Evolutionary conservation across 2,113 vertebrate species (phyloP).

Genomic region (Rafetus swinhoei): DNA sequence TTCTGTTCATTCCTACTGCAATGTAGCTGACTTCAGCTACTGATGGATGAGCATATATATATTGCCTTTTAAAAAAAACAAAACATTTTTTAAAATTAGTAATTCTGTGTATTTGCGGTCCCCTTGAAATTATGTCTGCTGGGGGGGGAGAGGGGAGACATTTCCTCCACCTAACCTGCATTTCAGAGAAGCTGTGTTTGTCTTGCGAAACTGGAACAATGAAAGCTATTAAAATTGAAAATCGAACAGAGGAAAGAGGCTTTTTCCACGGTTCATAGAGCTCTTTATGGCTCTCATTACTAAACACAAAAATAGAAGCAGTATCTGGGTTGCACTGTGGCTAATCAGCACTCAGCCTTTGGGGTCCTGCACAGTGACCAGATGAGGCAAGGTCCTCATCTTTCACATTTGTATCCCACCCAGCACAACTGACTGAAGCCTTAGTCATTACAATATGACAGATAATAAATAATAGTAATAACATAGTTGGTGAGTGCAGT

Average conservation of each 20-base stretch:
- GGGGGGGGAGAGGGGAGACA: not conserved
- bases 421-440: not conserved
- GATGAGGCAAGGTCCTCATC: not conserved
- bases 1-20: not conserved
- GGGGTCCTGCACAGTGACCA: not conserved
- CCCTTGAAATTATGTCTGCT: not conserved
- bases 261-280: rapidly evolving
- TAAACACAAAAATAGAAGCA: constrained; percentile 10
- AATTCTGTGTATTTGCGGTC: not conserved
- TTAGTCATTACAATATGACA: not conserved
- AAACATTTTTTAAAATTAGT: not conserved
- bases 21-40: not conserved
- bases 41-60: not conserved
- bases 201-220: not conserved
- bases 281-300: not conserved
- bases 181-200: not conserved
- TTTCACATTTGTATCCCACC: not conserved
- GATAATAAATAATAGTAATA: not conserved
- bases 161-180: not conserved
- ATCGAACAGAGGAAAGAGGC: not conserved
- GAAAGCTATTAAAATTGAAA: not conserved
- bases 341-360: not conserved
- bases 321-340: not conserved
- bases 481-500: not conserved
- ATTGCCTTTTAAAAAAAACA: too few species aligned